A percentile compares a stretch with the other conserved stretches of the same genome.
These are phyloP conservation scores for Fissipunctia ypsillon DNA, from an alignment of 2,888 invertebrate species.

Conservation along the genomic window DNA sequence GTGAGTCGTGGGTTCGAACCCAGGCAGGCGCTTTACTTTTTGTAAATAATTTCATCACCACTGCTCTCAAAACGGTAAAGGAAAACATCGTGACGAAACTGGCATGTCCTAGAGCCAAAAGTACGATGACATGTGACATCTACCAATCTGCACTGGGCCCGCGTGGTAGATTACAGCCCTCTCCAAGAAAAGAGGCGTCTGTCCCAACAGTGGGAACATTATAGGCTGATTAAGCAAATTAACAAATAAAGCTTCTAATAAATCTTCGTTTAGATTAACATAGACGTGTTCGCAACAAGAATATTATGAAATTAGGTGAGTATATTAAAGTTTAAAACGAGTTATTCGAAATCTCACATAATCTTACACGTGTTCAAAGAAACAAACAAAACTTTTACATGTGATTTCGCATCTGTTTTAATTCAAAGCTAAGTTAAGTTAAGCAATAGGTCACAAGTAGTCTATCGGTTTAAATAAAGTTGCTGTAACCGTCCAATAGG, in stretches of 20 bases:
- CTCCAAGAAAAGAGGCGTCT: too few relatives aligned
- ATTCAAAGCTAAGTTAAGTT: constrained; percentile 17
- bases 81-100: too few relatives aligned
- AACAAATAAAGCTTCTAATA: background rate
- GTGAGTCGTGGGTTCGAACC: too few relatives aligned
- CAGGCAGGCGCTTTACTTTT: too few relatives aligned
- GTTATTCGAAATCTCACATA: background rate
- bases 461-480: constrained; percentile 17
- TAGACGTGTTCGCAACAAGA: background rate
- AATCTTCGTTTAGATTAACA: background rate
- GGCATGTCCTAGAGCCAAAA: too few relatives aligned
- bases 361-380: constrained; percentile 7
- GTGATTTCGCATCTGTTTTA: constrained; percentile 7
- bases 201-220: too few relatives aligned
- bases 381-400: constrained; percentile 4
- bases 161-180: too few relatives aligned
- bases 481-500: constrained; percentile 37
- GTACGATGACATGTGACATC: too few relatives aligned
- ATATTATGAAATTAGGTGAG: background rate
- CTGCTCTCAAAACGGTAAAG: too few relatives aligned
- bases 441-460: constrained; percentile 36
- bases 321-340: background rate
- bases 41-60: too few relatives aligned
- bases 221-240: too few relatives aligned
- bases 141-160: too few relatives aligned